Percentiles rank a stretch among this genome's conserved stretches.
These are phyloP conservation scores for Terrapene triunguis DNA, from an alignment of 2,113 vertebrate genomes.

Conservation along the genomic window DNA sequence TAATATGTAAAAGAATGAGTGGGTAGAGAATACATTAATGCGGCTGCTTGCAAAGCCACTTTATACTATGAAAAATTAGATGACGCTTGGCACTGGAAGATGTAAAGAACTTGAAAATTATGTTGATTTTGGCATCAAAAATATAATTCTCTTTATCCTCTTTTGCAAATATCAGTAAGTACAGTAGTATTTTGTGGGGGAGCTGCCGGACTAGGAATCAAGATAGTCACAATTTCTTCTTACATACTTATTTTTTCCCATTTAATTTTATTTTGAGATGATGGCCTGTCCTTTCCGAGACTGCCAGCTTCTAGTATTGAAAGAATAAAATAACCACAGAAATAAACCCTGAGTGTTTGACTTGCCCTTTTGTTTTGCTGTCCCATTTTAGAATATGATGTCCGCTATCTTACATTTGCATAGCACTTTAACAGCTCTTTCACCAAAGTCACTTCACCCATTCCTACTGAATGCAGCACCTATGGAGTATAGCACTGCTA, in stretches of 20 bases:
- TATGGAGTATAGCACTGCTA: neutral
- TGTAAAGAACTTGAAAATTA: constrained; percentile 58
- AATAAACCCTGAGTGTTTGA: constrained; percentile 41
- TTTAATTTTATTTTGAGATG: constrained; percentile 54
- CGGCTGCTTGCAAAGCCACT: constrained; percentile 10
- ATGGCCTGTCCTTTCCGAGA: neutral
- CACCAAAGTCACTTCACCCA: neutral
- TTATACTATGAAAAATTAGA: constrained; percentile 38
- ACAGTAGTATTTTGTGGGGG: constrained; percentile 25
- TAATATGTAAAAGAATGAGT: neutral
- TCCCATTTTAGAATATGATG: constrained; percentile 47
- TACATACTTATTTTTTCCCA: constrained; percentile 5
- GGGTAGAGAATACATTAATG: neutral
- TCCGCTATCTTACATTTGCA: constrained; percentile 50
- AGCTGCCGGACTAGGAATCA: neutral
- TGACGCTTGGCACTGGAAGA: neutral
- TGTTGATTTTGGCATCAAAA: constrained; percentile 48
- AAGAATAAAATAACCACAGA: constrained; percentile 46
- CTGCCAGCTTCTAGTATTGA: constrained; percentile 3
- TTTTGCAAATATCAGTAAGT: constrained; percentile 42
- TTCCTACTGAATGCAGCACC: neutral
- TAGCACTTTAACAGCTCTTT: constrained; percentile 57
- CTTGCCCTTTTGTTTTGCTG: constrained; percentile 46
- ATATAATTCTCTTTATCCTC: constrained; percentile 37
- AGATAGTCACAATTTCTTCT: constrained; percentile 22